Percentiles rank a stretch among this genome's conserved stretches.
Evolutionary conservation across 2,888 invertebrate species (phyloP).

Genomic region (Tanypteryx hageni): DNA sequence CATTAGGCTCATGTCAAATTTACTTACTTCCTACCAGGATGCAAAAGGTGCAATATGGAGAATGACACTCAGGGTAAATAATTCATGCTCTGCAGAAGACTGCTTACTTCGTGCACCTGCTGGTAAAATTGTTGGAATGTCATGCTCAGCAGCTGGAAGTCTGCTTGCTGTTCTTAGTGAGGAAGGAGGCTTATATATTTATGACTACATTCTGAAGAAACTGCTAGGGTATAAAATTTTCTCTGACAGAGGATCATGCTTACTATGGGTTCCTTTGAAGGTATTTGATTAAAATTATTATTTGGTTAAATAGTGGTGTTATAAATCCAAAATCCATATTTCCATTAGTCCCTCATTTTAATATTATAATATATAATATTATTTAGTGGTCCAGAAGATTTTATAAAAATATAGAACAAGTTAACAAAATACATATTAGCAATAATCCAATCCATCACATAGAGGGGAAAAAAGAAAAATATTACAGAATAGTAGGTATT

Average conservation of each 20-base stretch:
- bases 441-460: too few relatives aligned
- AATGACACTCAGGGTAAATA: constrained; percentile 81
- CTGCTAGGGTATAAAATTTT: constrained; percentile 81
- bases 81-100: constrained; percentile 73
- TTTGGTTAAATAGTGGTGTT: constrained; percentile 68
- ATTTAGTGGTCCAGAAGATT: too few relatives aligned
- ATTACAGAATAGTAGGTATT: too few relatives aligned
- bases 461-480: too few relatives aligned
- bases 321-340: constrained; percentile 44
- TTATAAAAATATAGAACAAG: too few relatives aligned
- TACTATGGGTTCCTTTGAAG: constrained; percentile 84
- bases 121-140: constrained; percentile 84
- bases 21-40: constrained; percentile 78
- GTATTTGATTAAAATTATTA: constrained; percentile 74
- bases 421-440: too few relatives aligned
- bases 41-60: constrained; percentile 90
- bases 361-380: too few relatives aligned
- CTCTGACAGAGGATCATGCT: constrained; percentile 76
- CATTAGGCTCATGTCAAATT: too few relatives aligned
- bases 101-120: constrained; percentile 84
- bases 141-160: constrained; percentile 82
- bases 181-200: constrained; percentile 85
- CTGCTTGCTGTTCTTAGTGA: constrained; percentile 85
- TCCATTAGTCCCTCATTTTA: too few relatives aligned
- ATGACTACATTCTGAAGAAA: constrained; percentile 81